A percentile compares a stretch with the other conserved stretches of the same genome.
These are phyloP conservation scores for Apostichopus californicus DNA, from an alignment of 35 echinoderm and acorn worm genomes.

Conservation along the genomic window DNA sequence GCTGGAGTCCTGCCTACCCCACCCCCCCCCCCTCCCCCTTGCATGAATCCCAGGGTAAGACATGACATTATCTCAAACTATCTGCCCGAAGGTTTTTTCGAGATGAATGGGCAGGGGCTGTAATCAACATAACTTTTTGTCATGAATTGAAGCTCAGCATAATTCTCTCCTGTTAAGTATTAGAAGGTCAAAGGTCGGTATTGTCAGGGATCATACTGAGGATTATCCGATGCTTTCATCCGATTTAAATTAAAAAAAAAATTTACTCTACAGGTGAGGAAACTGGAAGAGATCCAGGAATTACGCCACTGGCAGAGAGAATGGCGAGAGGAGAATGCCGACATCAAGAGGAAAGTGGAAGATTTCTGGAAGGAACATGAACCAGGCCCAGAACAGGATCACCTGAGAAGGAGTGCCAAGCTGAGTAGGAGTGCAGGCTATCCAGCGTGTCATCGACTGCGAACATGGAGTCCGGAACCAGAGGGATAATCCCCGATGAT, in stretches of 20 bases:
- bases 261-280: constrained; percentile 62
- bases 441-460: constrained; percentile 69
- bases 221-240: no score
- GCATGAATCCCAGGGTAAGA: no score
- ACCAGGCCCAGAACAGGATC: constrained; percentile 74
- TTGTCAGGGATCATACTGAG: no score
- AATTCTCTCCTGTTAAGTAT: no score
- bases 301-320: constrained; percentile 90
- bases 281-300: constrained; percentile 82
- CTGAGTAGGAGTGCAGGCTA: constrained; percentile 72
- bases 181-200: no score
- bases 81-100: no score
- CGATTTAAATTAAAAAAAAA: neutral
- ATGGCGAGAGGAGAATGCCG: constrained; percentile 91
- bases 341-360: constrained; percentile 93
- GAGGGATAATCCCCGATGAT: constrained; percentile 10
- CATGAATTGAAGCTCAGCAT: no score
- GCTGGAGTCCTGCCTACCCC: no score
- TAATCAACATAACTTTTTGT: no score
- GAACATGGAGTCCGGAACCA: constrained; percentile 83
- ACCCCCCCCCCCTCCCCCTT: no score
- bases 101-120: no score
- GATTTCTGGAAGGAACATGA: constrained; percentile 98
- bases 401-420: constrained; percentile 59
- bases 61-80: no score